Evolutionary conservation across 2,888 invertebrate genomes (phyloP), one percentile per base, ranked within the genome.

Genomic region (Trichogramma dendrolimi): DNA sequence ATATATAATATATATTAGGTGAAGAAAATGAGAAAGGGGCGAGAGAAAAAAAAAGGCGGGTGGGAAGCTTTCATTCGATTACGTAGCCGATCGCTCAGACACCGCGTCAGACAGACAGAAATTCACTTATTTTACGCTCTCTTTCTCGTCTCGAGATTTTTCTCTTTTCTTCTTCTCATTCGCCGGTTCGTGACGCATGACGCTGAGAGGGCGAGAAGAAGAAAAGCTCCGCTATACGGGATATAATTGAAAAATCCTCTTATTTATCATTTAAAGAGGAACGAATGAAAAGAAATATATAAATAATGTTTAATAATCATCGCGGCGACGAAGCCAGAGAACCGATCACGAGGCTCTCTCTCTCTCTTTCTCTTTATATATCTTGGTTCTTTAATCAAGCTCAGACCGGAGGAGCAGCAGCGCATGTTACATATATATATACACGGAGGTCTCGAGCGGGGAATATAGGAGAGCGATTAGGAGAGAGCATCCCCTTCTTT

Each of bases 311-410:
- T 27, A 27, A 27, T 27, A 27, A 27, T 27, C 27, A 27, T 27
- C 27, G 3, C 3, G 27, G 27, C 27, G 27, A 27, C 27, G 27
- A 27, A 27, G 41, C 38, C 46, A 49, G 57, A 51, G 46, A 56
- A 50, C 40, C 7, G 51, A 7, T 6, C 14, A 14, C 49, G 11
- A n/a, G 40, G 6, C 51, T 4, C 46, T 2, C 50, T 4, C 46
- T 2, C 50, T 5, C 46, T 52, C 58, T 14, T 8, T 51, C 51
- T 42, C 43, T 27, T 66, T 65, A 61, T 68, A 68, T 68, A 68
- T 70, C 71, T 72, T 72, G 72, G 75, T 78, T 76, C 76, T 75
- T 77, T 75, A 76, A 78, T 76, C 76, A 78, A 76, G 70, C 71
- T 55, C 48, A 44, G 39, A 42, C 64, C 48, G 46, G n/a, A 44